A percentile compares a stretch with the other conserved stretches of the same genome.
These are phyloP conservation scores for Penaeus chinensis DNA, from an alignment of 1,140 invertebrate species.

Conservation along the genomic window DNA sequence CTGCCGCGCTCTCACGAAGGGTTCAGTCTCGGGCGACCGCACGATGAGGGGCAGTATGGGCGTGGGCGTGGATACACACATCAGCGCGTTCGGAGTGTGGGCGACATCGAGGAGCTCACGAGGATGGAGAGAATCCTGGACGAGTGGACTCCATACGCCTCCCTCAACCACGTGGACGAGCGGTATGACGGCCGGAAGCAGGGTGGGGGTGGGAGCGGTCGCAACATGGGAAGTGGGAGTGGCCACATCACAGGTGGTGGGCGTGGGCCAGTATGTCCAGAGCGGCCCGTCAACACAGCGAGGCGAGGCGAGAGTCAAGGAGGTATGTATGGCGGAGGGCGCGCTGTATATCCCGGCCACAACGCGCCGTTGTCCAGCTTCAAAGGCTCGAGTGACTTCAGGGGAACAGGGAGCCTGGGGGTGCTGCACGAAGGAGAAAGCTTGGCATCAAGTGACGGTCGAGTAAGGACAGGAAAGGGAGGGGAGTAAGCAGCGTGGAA, in stretches of 20 bases:
- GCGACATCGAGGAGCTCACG: constrained; percentile 46
- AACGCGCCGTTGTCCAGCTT: not conserved
- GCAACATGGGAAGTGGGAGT: not conserved
- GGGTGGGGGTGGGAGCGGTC: not conserved
- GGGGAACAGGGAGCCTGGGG: not conserved
- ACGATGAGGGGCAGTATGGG: not conserved
- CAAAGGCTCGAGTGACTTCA: too few relatives aligned
- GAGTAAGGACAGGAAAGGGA: not conserved
- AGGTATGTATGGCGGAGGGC: not conserved
- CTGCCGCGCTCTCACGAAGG: constrained; percentile 18
- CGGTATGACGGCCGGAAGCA: not conserved
- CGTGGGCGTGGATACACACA: constrained; percentile 2
- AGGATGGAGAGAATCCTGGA: constrained; percentile 58
- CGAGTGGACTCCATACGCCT: constrained; percentile 58
- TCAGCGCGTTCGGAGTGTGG: constrained; percentile 30
- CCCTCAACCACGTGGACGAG: constrained; percentile 39
- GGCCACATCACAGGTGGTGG: not conserved
- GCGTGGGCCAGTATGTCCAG: constrained; percentile 14
- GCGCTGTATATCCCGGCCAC: not conserved
- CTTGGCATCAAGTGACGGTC: not conserved
- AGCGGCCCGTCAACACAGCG: not conserved
- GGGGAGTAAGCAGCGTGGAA: not conserved
- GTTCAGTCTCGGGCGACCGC: constrained; percentile 30
- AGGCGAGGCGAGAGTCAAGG: not conserved
- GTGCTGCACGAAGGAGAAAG: not conserved